Base-by-base conservation (phyloP, 1,140 invertebrate species). In the Macrosteles quadrilineatus region DNA sequence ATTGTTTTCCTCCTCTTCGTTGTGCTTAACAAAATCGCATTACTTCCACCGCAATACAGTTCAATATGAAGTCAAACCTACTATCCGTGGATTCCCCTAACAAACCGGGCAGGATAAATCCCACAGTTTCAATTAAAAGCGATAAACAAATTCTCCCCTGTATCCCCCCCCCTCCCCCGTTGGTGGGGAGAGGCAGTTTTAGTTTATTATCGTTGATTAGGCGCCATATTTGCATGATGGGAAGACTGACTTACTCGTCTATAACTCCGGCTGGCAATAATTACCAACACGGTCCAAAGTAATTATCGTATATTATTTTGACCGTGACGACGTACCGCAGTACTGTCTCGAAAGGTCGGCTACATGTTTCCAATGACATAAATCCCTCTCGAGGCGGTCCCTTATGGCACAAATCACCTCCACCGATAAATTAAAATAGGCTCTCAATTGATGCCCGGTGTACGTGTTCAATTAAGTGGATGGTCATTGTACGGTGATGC, bases 381-480 rank as follows among this genome's bases (percentile, higher is more conserved):
- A 59, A 59, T 59, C 55, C 55, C 55, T 59, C 55, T 59, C 47
- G 55, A 59, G 64, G 64, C 40, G 40, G 64, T 36, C 21, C 67
- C 30, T 57, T 27, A 17, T 31, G 21, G 25, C 67, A 69, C 67
- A 69, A 69, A 69, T 69, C 67, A 57, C 67, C 25, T 50, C 23
- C n/a, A 14, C 27, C 67, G 25, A 69, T 69, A 69, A 69, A 69
- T 69, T 69, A 69, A 69, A 69, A 69, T 69, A 57, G 50, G 40
- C 32, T 69, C 67, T 59, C 67, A 57, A 69, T 69, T 57, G 67
- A 69, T 59, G 55, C 27, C 12, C 27, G 27, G 23, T 11, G 67
- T 69, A 69, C 67, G 67, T 69, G 67, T 69, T 69, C 67, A 69
- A 69, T 69, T 69, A 69, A 69, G 55, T 14, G 47, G 55, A 23